Base-by-base conservation (phyloP, 2,797 vertebrate genomes). In the Pseudotriccus pelzelni region DNA sequence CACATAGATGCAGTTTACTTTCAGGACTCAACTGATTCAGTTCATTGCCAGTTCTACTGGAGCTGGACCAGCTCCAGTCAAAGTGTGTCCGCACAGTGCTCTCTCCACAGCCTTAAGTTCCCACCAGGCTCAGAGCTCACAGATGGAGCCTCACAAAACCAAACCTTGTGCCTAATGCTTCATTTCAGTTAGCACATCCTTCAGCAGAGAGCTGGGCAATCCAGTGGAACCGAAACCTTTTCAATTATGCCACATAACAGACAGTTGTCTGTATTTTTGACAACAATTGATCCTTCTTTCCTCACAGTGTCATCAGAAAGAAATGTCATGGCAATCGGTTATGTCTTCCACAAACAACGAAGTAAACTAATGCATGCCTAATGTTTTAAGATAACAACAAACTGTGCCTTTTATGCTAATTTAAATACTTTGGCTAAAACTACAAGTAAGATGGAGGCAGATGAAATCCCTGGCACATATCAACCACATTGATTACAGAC, bases 271-370 rank as follows among this genome's bases (percentile, higher is more conserved):
- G 60, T 69, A 62, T 52, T 84, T 93, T 7, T 43, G n/a, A 39
- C 34, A 94, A 87, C 46, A 92, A 82, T 1, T 27, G 53, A 74
- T 64, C n/a, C 36, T 82, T 78, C 72, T 81, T 91, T 60, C 36
- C 34, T 92, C 44, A 62, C 15, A 34, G 10, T 7, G 20, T 18
- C 52, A 56, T 36, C 34, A 50, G 27, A 55, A 25, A 66, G 47
- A 88, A 93, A 52, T 10, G 16, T 10, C 37, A 64, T 1, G 12
- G n/a, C 62, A 77, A 55, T 23, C 0, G 0, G 7, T 50, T 46
- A 37, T 3, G 6, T 24, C 56, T 81, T 86, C 47, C 41, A 92
- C 46, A 90, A 86, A 62, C 4, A 13, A 66, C 55, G 28, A n/a
- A 63, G 28, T 53, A 86, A 91, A 90, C n/a, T 3, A 69, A 55